Evolutionary conservation across 2,113 vertebrate genomes (phyloP).

Genomic region (Tinamus guttatus): DNA sequence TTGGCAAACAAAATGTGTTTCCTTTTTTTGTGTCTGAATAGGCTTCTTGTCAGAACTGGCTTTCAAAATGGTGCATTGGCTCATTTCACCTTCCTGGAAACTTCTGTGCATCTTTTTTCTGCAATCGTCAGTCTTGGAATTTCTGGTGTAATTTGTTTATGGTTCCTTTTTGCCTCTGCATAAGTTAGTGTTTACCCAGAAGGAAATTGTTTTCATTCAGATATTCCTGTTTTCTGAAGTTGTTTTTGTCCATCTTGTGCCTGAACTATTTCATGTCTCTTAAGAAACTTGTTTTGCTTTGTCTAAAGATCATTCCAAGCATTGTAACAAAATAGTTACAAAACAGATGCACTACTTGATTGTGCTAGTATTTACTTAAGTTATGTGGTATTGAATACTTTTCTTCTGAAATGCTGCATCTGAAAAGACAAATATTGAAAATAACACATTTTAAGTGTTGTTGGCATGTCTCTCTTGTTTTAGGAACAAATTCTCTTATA

Average conservation of each 20-base stretch:
- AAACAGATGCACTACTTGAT: background rate
- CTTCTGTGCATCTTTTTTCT: background rate
- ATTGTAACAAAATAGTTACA: background rate
- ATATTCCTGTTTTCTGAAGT: background rate
- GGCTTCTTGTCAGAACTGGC: background rate
- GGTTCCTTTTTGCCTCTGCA: background rate
- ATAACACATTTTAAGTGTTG: background rate
- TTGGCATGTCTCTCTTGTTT: background rate
- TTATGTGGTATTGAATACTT: background rate
- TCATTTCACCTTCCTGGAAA: background rate
- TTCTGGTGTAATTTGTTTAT: background rate
- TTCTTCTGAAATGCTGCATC: background rate
- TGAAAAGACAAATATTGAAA: background rate
- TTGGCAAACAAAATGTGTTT: background rate
- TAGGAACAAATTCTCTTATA: constrained; percentile 80
- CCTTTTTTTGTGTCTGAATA: background rate
- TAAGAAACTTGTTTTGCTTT: background rate
- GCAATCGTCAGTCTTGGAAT: background rate
- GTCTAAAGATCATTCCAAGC: background rate
- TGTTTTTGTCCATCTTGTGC: background rate
- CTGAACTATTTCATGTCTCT: background rate
- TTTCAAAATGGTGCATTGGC: background rate
- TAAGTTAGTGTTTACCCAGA: background rate
- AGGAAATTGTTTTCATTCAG: background rate
- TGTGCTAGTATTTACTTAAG: background rate